Conservation (phyloP, 2,113 vertebrate species). For the Phaethornis superciliosus region DNA sequence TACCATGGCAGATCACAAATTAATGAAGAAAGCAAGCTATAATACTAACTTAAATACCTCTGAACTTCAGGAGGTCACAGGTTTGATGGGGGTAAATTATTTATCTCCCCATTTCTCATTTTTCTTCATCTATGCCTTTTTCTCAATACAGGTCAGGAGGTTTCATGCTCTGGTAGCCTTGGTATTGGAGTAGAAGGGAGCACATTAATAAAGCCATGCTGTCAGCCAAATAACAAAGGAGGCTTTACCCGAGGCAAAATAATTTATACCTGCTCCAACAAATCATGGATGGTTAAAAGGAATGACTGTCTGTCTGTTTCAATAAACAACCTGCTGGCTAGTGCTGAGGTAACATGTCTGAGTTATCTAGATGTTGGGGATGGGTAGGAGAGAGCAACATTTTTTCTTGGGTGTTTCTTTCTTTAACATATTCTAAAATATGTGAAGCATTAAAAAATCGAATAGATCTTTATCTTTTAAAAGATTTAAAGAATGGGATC, state of each 20-base stretch:
- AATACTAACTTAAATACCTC: background rate
- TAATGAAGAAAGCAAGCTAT: background rate
- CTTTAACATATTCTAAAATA: background rate
- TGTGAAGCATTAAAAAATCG: background rate
- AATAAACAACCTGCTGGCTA: slow-evolving; percentile 47
- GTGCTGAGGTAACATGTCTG: slow-evolving; percentile 61
- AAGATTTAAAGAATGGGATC: background rate
- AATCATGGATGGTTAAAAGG: background rate
- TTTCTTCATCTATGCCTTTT: background rate
- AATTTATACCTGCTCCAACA: slow-evolving; percentile 56
- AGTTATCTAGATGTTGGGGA: background rate
- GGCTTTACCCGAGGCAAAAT: background rate
- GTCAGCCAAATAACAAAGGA: fast-evolving
- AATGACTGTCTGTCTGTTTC: slow-evolving; percentile 54
- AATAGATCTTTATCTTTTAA: background rate
- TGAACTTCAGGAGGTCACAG: background rate
- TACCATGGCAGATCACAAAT: background rate
- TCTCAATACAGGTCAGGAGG: slow-evolving; percentile 23
- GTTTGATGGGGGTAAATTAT: background rate
- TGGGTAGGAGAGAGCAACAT: background rate
- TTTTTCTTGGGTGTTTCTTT: background rate
- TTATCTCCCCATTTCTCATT: background rate
- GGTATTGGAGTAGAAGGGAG: slow-evolving; percentile 47
- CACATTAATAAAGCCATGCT: slow-evolving; percentile 57
- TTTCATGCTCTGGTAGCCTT: slow-evolving; percentile 34